Evolutionary conservation across 2,888 invertebrate species (phyloP), one percentile per base, ranked within the genome.

Genomic region (Standfussiana lucernea): DNA sequence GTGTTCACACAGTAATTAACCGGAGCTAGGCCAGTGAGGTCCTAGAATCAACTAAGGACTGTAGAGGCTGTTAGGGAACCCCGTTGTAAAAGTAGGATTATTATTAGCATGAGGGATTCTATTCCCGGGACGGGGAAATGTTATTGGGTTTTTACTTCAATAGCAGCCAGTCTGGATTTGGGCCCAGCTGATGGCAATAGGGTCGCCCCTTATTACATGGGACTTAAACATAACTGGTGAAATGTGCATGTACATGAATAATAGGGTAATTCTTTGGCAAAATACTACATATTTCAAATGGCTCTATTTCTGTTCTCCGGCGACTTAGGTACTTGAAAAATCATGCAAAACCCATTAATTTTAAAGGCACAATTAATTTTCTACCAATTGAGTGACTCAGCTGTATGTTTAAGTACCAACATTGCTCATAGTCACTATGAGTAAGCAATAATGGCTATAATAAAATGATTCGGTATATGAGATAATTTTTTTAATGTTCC

Each of bases 341-440:
- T 32, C 8, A 2, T 32, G 21, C 13, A 50, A n/a, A 32, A 61
- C 8, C 18, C 5, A 28, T 37, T 47, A 32, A 24, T 24, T 70
- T 40, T 0, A 13, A 70, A 42, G 7, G 3, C 8, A 21, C 15
- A 21, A 59, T 28, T 56, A 10, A 45, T 35, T n/a, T 21, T 32
- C 2, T 32, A 5, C 24, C 28, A n/a, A 32, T 32, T 28, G 6
- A 69, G 7, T 76, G 50, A 69, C 7, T 62, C 62, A 70, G 3
- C 28, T n/a, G 10, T 62, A 18, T 45, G 13, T 15, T 15, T 18
- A 21, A 45, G 21, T 28, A 18, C 5, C 13, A 18, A 47, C 18
- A 37, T 47, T 24, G 32, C n/a, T 71, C 53, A 56, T 13, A 76
- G n/a, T 78, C 77, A 78, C 40, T 8, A 71, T 78, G 77, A 78